phyloP scores from a whole-genome alignment of 53 echinoderm and acorn worm genomes.

The Echinarachnius parma region DNA sequence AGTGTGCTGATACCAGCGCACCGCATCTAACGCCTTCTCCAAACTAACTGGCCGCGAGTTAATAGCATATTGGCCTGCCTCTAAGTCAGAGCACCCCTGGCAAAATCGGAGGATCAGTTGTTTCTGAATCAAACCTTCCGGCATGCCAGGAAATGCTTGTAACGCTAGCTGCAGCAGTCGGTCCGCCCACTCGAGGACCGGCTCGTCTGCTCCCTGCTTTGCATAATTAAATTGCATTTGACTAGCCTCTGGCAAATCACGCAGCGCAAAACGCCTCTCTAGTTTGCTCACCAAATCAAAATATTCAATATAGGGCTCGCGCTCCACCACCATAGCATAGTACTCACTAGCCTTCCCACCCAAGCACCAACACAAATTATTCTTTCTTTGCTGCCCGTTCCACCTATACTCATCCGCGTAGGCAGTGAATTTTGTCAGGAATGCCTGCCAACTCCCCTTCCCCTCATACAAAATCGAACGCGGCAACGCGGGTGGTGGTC shows the following conservation, averaged over 20 bases:
- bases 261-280: not conserved
- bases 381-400: conserved; percentile 8
- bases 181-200: conserved; percentile 38
- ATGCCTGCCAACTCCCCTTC: not conserved
- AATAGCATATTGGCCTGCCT: conserved; percentile 35
- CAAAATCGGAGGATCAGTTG: conserved; percentile 38
- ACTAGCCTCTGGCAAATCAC: conserved; percentile 28
- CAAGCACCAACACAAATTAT: conserved; percentile 39
- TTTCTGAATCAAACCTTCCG: conserved; percentile 12
- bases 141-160: conserved; percentile 12
- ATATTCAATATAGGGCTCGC: not conserved
- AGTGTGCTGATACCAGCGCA: not conserved
- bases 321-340: conserved; percentile 16
- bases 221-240: conserved; percentile 42
- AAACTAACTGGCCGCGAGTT: not conserved
- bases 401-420: not conserved
- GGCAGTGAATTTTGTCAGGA: not conserved
- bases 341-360: conserved; percentile 37
- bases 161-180: conserved; percentile 17
- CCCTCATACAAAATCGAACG: not conserved
- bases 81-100: conserved; percentile 24
- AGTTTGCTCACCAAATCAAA: not conserved
- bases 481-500: no score
- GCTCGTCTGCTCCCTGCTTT: conserved; percentile 15
- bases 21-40: not conserved